A percentile compares a stretch with the other conserved stretches of the same genome.
These are phyloP conservation scores for Galerucella nymphaeae DNA, from an alignment of 2,888 invertebrate species.

Conservation along the genomic window DNA sequence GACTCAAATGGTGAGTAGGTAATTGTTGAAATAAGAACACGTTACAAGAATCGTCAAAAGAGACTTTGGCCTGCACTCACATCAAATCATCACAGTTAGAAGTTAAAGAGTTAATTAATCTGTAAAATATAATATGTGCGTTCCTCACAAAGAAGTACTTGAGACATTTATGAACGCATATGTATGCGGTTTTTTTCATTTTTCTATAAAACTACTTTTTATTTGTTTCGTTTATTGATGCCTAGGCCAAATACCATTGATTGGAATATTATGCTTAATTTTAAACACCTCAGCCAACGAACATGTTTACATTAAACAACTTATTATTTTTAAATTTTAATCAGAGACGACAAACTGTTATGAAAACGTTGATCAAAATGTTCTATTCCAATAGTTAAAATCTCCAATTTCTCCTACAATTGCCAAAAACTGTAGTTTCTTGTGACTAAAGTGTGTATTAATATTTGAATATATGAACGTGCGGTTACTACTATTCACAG, in stretches of 20 bases:
- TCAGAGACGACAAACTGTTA: background rate
- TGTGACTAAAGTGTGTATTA: no score
- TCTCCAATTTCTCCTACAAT: no score
- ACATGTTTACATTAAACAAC: slow-evolving; percentile 41
- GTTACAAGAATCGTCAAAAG: slow-evolving; percentile 35
- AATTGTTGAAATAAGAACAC: background rate
- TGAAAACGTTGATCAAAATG: background rate
- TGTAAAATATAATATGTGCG: slow-evolving; percentile 51
- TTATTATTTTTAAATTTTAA: slow-evolving; percentile 33
- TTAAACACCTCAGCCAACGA: slow-evolving; percentile 63
- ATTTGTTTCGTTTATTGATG: slow-evolving; percentile 41
- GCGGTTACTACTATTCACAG: no score
- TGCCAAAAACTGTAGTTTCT: no score
- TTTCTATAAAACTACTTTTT: slow-evolving; percentile 39
- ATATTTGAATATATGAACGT: no score
- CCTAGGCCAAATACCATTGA: slow-evolving; percentile 60
- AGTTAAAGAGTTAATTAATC: slow-evolving; percentile 55
- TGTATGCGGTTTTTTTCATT: background rate
- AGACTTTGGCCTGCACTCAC: slow-evolving; percentile 47
- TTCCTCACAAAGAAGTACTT: slow-evolving; percentile 41
- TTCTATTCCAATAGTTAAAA: no score
- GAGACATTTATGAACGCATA: slow-evolving; percentile 31
- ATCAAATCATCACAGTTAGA: slow-evolving; percentile 64
- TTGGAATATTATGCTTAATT: slow-evolving; percentile 56
- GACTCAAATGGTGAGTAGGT: background rate